Evolutionary conservation across 2,797 vertebrate genomes (phyloP), one percentile per base, ranked within the genome.

Genomic region (Harpagifer antarcticus): DNA sequence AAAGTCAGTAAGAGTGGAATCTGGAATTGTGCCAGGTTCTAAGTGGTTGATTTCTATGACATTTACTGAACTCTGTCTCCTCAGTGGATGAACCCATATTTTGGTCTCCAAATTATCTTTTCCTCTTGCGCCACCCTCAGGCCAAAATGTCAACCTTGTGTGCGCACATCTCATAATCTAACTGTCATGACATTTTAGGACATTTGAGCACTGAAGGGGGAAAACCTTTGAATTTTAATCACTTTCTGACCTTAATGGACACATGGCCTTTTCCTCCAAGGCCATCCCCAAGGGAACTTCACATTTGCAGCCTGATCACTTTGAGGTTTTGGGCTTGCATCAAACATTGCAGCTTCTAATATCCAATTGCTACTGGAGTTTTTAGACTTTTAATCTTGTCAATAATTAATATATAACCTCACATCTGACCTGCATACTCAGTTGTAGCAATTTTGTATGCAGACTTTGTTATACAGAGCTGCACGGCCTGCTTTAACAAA

Each of bases 171-270:
- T 56, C 59, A n/a, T 73, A 33, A 69, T 70, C 3, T 49, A 5
- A 58, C 33, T 31, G 27, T 68, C 42, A 1, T 74, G 70, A 74
- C 57, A 75, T 82, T 79, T 83, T 17, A 72, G 44, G 54, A 72
- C 50, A 64, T 72, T 76, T 72, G 57, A 27, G 27, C 54, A 37
- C 66, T 0, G 2, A 27, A 54, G 47, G 61, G 53, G 33, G 19
- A 9, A 44, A 66, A 70, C 9, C 47, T 71, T 52, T 57, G 37
- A 20, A 49, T 62, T 61, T 58, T 14, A 61, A 70, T 69, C 57
- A 53, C 65, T 40, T n/a, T 72, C 44, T 68, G 31, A 68, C 52
- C 53, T 53, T 19, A 16, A 56, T 23, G 43, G 42, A 52, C 15
- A 2, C 33, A 48, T 31, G 55, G 23, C 47, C 37, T 70, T 14